Evolutionary conservation across 2,797 vertebrate species (phyloP).

Genomic region (Spinus pinus): DNA sequence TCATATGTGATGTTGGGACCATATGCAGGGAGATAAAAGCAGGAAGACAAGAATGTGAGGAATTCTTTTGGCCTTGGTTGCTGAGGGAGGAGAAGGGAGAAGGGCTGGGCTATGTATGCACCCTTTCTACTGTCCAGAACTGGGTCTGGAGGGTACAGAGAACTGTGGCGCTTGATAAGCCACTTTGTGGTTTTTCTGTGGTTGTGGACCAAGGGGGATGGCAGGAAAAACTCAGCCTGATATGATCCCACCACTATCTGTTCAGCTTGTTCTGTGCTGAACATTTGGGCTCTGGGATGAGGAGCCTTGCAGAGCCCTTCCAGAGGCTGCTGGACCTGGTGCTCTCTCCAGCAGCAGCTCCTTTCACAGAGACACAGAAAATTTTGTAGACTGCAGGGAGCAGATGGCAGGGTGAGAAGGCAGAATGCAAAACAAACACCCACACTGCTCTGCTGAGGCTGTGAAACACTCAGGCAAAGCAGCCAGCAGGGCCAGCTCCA

Average conservation of each 20-base stretch:
- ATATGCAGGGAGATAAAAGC: background rate
- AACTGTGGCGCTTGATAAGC: background rate
- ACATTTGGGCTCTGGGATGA: background rate
- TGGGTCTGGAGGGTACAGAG: background rate
- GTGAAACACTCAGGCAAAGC: background rate
- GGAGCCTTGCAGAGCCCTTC: background rate
- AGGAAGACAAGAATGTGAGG: background rate
- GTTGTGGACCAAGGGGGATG: background rate
- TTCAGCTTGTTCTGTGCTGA: background rate
- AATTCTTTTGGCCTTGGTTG: constrained; percentile 11
- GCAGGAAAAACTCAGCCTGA: background rate
- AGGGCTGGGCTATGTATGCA: background rate
- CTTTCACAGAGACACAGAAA: background rate
- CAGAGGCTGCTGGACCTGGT: background rate
- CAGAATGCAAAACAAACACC: background rate
- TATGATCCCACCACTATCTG: background rate
- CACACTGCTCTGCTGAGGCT: background rate
- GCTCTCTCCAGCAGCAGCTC: background rate
- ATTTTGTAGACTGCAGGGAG: background rate
- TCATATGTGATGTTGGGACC: background rate
- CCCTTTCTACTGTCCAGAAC: background rate
- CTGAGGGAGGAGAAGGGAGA: background rate
- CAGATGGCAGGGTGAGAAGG: background rate
- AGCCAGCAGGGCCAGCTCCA: background rate
- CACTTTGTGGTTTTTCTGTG: background rate